Conservation (phyloP, 2,113 vertebrate species). For the Fulica atra region DNA sequence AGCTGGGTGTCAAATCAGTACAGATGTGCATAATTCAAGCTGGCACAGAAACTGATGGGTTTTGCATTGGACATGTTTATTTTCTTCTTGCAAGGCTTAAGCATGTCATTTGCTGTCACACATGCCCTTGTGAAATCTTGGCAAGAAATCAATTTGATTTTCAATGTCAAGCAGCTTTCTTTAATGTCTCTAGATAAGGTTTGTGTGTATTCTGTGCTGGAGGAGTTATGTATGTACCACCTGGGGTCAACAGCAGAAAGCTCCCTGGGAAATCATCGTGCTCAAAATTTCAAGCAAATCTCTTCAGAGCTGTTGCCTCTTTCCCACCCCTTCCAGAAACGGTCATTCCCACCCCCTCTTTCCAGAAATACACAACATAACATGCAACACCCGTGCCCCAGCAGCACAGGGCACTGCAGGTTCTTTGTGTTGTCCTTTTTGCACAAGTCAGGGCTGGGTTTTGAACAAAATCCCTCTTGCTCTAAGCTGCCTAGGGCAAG, state of each 20-base stretch:
- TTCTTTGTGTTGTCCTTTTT: not conserved
- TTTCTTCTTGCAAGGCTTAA: conserved; percentile 75
- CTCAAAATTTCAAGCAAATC: not conserved
- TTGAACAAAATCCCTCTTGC: not conserved
- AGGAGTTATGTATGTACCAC: conserved; percentile 52
- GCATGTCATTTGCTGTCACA: conserved; percentile 75
- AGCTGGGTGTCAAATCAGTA: conserved; percentile 66
- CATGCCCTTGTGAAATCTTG: conserved; percentile 76
- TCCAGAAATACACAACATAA: not conserved
- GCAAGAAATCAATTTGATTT: conserved; percentile 81
- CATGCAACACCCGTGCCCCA: accelerated
- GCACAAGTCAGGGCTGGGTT: not conserved
- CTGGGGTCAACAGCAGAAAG: conserved; percentile 52
- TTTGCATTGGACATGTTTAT: conserved; percentile 75
- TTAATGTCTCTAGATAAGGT: conserved; percentile 71
- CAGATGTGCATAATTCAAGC: conserved; percentile 74
- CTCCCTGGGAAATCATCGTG: not conserved
- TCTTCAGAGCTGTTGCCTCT: not conserved
- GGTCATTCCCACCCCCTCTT: not conserved
- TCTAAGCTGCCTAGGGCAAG: not conserved
- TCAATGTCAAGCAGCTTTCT: conserved; percentile 66
- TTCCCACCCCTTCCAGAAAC: not conserved
- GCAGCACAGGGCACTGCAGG: accelerated
- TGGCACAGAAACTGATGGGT: conserved; percentile 71
- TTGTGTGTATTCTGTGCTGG: conserved; percentile 38